Evolutionary conservation across 2,797 vertebrate genomes (phyloP).

Genomic region (Pseudochirops corinnae): DNA sequence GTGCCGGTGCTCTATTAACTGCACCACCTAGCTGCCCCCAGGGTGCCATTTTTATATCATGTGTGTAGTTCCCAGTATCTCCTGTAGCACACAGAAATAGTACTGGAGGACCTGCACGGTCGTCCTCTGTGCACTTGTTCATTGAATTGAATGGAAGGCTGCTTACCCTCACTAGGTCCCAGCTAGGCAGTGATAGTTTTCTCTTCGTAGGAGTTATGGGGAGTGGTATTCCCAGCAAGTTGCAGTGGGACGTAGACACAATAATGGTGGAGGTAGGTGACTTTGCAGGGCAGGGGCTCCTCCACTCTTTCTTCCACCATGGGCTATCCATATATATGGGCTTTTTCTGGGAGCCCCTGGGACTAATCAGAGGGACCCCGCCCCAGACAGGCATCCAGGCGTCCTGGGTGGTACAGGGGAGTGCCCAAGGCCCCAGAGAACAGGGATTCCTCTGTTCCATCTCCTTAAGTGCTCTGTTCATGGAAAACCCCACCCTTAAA

Average conservation of each 20-base stretch:
- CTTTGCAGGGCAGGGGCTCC: background rate
- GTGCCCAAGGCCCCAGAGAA: background rate
- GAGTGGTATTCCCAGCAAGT: constrained; percentile 83
- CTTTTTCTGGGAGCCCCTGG: background rate
- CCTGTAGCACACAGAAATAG: background rate
- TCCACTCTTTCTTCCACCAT: background rate
- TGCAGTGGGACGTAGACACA: constrained; percentile 80
- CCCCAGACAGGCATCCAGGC: background rate
- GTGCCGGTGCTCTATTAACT: too few species aligned
- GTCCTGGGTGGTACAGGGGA: background rate
- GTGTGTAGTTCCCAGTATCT: background rate
- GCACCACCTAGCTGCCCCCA: background rate
- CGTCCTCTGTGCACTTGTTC: background rate
- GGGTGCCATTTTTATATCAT: background rate
- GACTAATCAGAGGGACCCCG: background rate
- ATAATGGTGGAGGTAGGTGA: constrained; percentile 86
- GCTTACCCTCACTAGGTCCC: constrained; percentile 64
- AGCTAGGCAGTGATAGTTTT: constrained; percentile 48
- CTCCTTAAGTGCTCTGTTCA: background rate
- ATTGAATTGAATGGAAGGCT: background rate
- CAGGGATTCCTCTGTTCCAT: background rate
- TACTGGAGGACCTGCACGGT: background rate
- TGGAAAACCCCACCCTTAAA: background rate
- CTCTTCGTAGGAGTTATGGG: constrained; percentile 83
- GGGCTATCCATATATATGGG: background rate